Percentiles rank a stretch among this genome's conserved stretches.
These are phyloP conservation scores for Homalodisca vitripennis DNA, from an alignment of 1,140 invertebrate genomes.

Conservation along the genomic window DNA sequence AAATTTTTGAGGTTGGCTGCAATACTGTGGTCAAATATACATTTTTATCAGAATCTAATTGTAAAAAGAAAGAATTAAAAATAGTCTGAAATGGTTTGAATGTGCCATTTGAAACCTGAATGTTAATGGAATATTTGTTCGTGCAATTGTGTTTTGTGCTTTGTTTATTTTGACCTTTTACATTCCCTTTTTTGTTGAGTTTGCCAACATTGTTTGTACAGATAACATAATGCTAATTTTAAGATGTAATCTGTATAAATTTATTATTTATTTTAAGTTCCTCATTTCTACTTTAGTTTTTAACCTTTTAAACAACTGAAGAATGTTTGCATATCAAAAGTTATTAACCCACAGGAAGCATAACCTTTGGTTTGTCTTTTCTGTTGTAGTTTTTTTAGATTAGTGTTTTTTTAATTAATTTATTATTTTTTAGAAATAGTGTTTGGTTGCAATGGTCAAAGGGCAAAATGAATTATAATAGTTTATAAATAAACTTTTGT, in stretches of 20 bases:
- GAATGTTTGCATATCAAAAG: conserved; percentile 14
- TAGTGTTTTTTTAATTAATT: background rate
- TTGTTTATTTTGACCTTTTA: background rate
- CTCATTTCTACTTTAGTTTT: background rate
- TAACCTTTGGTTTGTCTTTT: background rate
- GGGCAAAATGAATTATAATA: conserved; percentile 8
- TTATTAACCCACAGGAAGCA: conserved; percentile 6
- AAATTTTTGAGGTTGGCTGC: too few relatives aligned
- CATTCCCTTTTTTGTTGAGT: conserved; percentile 13
- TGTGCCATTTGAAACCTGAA: too few relatives aligned
- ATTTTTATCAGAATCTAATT: too few relatives aligned
- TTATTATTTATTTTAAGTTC: conserved; percentile 2
- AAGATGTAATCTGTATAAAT: conserved; percentile 15
- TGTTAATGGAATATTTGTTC: too few relatives aligned
- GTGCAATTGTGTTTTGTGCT: too few relatives aligned
- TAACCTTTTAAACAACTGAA: conserved; percentile 8
- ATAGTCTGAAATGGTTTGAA: too few relatives aligned
- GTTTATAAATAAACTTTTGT: conserved; percentile 2
- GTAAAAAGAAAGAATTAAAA: too few relatives aligned
- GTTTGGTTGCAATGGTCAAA: conserved; percentile 24
- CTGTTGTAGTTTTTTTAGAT: conserved; percentile 10
- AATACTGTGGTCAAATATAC: too few relatives aligned
- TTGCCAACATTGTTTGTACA: conserved; percentile 1
- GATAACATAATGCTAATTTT: background rate
- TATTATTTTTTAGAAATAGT: conserved; percentile 11